Percentiles rank a stretch among this genome's conserved stretches.
Conservation (phyloP, 2,797 vertebrate genomes). For the Carcharodon carcharias region DNA sequence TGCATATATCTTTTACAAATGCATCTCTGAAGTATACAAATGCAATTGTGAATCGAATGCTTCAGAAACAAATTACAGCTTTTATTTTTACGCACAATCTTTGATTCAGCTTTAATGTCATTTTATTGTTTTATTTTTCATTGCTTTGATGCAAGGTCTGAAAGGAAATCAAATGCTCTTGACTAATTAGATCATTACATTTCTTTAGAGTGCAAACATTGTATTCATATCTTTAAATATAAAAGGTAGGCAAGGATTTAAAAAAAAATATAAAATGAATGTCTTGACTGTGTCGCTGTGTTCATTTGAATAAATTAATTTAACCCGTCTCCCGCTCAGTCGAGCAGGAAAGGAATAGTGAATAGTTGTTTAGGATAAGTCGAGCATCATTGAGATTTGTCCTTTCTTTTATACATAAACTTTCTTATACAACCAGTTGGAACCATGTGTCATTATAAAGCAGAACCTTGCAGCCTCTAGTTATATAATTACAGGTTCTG, state of each 20-base stretch:
- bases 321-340: neutral
- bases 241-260: neutral
- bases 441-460: neutral
- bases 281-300: neutral
- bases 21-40: neutral
- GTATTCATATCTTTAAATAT: slow-evolving; percentile 14
- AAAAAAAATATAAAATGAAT: neutral
- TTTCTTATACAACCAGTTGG: neutral
- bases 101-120: slow-evolving; percentile 13
- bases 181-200: neutral
- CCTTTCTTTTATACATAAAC: neutral
- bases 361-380: neutral
- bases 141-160: neutral
- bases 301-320: slow-evolving; percentile 5
- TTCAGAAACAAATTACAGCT: slow-evolving; percentile 21
- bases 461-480: neutral
- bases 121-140: neutral
- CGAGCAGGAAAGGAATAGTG: neutral
- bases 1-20: neutral
- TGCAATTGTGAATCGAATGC: neutral
- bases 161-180: neutral
- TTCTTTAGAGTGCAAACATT: slow-evolving; percentile 7
- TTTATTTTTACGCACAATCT: neutral
- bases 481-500: slow-evolving; percentile 28
- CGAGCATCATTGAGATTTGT: neutral